Evolutionary conservation across 1,140 invertebrate species (phyloP).

Genomic region (Melitaea cinxia): DNA sequence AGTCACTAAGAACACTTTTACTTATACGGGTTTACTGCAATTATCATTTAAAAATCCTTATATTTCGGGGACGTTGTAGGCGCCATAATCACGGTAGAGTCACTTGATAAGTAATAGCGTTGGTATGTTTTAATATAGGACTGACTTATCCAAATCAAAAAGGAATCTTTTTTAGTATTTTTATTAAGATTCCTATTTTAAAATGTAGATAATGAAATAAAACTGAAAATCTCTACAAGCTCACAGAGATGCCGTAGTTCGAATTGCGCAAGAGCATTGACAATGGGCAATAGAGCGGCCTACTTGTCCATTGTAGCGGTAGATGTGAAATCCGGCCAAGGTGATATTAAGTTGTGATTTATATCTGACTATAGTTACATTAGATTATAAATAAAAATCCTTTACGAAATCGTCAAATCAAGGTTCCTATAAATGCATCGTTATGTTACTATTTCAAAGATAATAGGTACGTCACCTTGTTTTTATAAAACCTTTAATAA

Average conservation of each 20-base stretch:
- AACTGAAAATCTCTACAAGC: background rate
- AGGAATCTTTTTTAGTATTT: no score
- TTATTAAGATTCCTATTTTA: no score
- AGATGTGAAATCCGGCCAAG: slow-evolving; percentile 77
- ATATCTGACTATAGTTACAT: slow-evolving; percentile 22
- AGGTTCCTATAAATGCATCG: background rate
- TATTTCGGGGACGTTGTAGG: no score
- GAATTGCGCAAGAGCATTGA: slow-evolving; percentile 64
- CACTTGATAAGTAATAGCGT: no score
- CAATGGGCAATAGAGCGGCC: slow-evolving; percentile 66
- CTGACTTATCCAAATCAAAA: no score
- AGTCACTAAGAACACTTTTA: no score
- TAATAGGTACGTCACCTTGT: no score
- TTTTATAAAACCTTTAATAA: no score
- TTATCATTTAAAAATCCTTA: no score
- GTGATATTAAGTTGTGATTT: slow-evolving; percentile 52
- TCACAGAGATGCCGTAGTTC: slow-evolving; percentile 19
- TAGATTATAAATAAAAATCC: background rate
- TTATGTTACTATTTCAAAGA: background rate
- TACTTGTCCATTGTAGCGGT: slow-evolving; percentile 68
- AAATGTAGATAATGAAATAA: background rate
- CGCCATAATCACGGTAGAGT: no score
- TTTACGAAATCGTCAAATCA: background rate
- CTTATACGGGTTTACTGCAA: no score
- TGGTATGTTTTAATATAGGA: no score